phyloP scores from a whole-genome alignment of 1,140 invertebrate species.

The Triops cancriformis region DNA sequence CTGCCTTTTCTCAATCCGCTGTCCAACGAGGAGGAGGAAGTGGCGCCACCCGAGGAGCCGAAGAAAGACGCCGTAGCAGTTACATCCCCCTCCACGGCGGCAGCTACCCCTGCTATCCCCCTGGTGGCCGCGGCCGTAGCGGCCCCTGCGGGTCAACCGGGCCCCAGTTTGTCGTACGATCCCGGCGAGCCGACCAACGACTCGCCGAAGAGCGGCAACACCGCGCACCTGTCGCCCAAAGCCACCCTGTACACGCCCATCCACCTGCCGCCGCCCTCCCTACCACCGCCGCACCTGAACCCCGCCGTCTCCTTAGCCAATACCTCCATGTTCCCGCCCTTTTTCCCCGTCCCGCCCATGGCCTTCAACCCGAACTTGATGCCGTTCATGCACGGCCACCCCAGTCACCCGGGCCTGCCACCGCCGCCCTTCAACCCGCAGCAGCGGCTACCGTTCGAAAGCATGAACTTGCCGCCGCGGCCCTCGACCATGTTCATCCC shows the following conservation, averaged over 20 bases:
- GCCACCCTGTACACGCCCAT: background rate
- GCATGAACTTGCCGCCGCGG: background rate
- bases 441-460: background rate
- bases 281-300: conserved; percentile 8
- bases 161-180: conserved; percentile 11
- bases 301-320: background rate
- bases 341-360: background rate
- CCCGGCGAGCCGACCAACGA: conserved; percentile 20
- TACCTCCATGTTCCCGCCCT: background rate
- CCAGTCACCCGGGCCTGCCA: background rate
- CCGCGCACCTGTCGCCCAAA: background rate
- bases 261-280: background rate
- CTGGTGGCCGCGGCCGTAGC: background rate
- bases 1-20: conserved; percentile 49
- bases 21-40: conserved; percentile 42
- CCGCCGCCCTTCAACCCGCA: background rate
- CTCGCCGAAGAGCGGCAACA: background rate
- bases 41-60: conserved; percentile 25
- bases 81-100: background rate
- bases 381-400: background rate
- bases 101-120: background rate
- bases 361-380: background rate
- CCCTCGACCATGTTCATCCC: background rate
- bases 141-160: background rate
- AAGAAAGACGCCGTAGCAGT: background rate